Conservation (phyloP, 2,113 vertebrate species). For the Junco hyemalis region DNA sequence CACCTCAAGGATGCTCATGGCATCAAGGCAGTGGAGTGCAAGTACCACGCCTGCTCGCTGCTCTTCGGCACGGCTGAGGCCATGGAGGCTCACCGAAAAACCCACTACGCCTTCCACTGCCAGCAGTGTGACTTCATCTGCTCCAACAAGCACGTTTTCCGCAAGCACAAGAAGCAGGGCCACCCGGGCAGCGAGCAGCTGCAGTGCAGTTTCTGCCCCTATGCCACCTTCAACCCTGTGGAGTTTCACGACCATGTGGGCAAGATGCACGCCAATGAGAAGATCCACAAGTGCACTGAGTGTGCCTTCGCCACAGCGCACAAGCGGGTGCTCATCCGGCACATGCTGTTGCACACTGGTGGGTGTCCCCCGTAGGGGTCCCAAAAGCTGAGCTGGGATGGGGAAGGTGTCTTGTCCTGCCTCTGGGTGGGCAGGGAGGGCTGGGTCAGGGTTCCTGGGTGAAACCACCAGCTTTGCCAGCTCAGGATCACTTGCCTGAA, state of each 20-base stretch:
- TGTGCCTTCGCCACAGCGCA: constrained; percentile 90
- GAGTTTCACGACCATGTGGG: constrained; percentile 87
- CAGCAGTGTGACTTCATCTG: constrained; percentile 90
- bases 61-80: constrained; percentile 78
- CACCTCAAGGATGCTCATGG: constrained; percentile 82
- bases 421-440: background rate
- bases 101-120: constrained; percentile 94
- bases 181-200: constrained; percentile 85
- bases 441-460: background rate
- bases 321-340: constrained; percentile 91
- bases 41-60: constrained; percentile 85
- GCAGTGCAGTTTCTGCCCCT: constrained; percentile 88
- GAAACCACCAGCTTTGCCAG: background rate
- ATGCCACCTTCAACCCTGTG: constrained; percentile 89
- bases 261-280: constrained; percentile 92
- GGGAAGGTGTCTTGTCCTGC: background rate
- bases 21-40: constrained; percentile 82
- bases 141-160: constrained; percentile 90
- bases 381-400: background rate
- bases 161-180: constrained; percentile 89
- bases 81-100: constrained; percentile 90
- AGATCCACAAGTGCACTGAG: constrained; percentile 89
- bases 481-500: background rate
- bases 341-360: constrained; percentile 92
- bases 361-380: background rate